Evolutionary conservation across 2,888 invertebrate species (phyloP), one percentile per base, ranked within the genome.

Genomic region (Epinotia demarniana): DNA sequence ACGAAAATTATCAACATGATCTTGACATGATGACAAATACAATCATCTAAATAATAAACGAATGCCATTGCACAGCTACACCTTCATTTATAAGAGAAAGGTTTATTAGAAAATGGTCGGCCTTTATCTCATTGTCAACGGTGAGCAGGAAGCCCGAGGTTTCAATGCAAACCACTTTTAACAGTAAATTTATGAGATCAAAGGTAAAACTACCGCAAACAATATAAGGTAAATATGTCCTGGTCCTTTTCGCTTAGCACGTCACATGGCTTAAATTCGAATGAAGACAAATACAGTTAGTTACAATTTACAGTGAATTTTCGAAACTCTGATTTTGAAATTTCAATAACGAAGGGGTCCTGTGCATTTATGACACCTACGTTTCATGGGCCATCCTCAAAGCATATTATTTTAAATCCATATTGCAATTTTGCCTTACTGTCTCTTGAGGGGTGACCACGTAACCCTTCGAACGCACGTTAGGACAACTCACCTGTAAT

Each of bases 111-210:
- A 75, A 71, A 75, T 23, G 66, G 27, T 27, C 57, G 75, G 46
- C 76, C 76, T 72, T 67, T 19, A 18, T 23, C 23, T 60, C 70
- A 64, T 75, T 70, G 64, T 64, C 61, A 68, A 39, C 70, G 43
- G 46, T 19, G 49, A 67, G 23, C 70, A 80, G 88, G 87, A 87
- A 88, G 84, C 84, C 71, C 73, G 76, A 55, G 68, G 46, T 67
- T 55, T 72, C 89, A 89, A 89, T 89, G 89, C 77, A 60, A 88
- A 83, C 90, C 78, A 80, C 84, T 86, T 82, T 83, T 81, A 69
- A 72, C 77, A 76, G 75, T 75, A 43, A 63, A 79, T 75, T 76
- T 62, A 67, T 23, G 33, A 61, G 19, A 60, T 60, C 58, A 58
- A 27, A 33, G 33, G 8, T 61, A 13, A 13, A 13, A 2, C 33